A percentile compares a stretch with the other conserved stretches of the same genome.
These are phyloP conservation scores for Hydra vulgaris DNA, from an alignment of 30 jellyfish, hydroid and myxozoan species.

Conservation along the genomic window DNA sequence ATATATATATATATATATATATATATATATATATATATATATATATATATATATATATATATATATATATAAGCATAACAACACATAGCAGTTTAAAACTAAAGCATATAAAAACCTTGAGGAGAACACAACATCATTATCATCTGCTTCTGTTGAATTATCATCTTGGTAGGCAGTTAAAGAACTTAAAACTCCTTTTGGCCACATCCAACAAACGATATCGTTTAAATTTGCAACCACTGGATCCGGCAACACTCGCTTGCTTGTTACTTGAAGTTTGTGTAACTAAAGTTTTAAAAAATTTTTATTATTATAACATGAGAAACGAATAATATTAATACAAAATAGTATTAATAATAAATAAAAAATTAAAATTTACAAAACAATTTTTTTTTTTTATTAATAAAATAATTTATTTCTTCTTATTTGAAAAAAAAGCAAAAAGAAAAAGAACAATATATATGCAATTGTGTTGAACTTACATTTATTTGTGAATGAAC, in stretches of 20 bases:
- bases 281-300: conserved; percentile 6
- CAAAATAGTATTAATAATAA: no score
- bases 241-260: conserved; percentile 25
- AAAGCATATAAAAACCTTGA: background rate
- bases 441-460: background rate
- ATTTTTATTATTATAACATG: no score
- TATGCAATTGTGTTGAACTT: background rate
- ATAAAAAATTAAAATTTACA: no score
- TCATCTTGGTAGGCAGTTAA: conserved; percentile 9
- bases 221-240: conserved; percentile 12
- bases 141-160: conserved; percentile 17
- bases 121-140: background rate
- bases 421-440: background rate
- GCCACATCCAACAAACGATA: conserved; percentile 50
- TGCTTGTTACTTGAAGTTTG: conserved; percentile 29
- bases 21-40: no score
- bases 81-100: background rate
- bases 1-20: no score
- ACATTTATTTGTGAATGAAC: conserved; percentile 6
- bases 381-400: no score
- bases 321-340: no score
- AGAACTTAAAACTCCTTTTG: conserved; percentile 31
- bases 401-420: no score
- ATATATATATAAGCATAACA: background rate
- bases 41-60: no score